Percentiles rank a stretch among this genome's conserved stretches.
phyloP scores from a whole-genome alignment of 2,797 vertebrate species.

The Nasua narica region DNA sequence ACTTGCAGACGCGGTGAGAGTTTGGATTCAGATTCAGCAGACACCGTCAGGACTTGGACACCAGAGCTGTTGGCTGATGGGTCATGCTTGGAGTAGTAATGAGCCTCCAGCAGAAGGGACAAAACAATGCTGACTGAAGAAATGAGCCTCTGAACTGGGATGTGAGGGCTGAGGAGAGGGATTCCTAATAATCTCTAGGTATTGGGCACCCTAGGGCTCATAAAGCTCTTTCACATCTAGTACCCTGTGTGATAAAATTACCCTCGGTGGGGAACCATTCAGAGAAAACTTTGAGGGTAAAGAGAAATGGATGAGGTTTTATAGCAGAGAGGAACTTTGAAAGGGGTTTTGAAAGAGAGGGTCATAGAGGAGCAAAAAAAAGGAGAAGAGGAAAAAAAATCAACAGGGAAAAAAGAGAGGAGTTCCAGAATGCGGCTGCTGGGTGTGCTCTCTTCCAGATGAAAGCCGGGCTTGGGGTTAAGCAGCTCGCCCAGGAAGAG shows the following conservation, averaged over 20 bases:
- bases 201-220: not conserved
- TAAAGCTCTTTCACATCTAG: too few species aligned
- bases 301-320: not conserved
- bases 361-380: not conserved
- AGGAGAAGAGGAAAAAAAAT: not conserved
- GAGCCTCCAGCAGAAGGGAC: not conserved
- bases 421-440: not conserved
- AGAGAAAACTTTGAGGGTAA: not conserved
- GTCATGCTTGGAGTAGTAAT: not conserved
- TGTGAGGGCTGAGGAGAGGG: not conserved
- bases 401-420: not conserved
- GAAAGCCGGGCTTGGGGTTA: not conserved
- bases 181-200: rapidly evolving
- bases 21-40: not conserved
- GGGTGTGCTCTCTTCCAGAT: too few species aligned
- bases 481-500: not conserved
- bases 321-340: not conserved
- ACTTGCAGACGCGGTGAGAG: not conserved
- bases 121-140: not conserved
- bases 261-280: not conserved
- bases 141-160: not conserved
- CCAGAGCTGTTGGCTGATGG: not conserved
- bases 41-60: not conserved
- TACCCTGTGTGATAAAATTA: not conserved
- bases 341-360: not conserved